Evolutionary conservation across 2,888 invertebrate genomes (phyloP).

Genomic region (Myathropa florea): DNA sequence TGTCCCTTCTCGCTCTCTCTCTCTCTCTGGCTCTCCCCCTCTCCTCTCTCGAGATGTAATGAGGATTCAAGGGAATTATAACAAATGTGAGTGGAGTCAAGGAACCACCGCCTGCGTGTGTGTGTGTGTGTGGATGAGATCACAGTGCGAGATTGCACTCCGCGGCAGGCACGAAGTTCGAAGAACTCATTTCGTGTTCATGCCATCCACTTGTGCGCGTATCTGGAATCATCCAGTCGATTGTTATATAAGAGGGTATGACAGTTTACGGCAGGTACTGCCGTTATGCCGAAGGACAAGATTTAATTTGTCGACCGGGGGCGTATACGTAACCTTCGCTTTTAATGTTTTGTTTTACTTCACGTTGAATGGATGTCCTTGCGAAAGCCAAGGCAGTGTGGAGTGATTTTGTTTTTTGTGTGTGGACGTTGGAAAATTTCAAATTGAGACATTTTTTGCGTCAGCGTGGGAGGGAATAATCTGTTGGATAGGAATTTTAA

Average conservation of each 20-base stretch:
- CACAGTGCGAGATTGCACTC: background rate
- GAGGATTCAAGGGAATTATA: background rate
- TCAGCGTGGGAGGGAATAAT: no score
- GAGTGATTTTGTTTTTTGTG: background rate
- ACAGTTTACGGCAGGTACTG: conserved; percentile 9
- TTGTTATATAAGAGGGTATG: conserved; percentile 5
- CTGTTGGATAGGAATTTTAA: no score
- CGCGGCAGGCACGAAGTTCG: conserved; percentile 11
- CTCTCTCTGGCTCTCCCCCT: background rate
- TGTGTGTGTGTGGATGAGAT: conserved; percentile 11
- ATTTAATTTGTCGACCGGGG: background rate
- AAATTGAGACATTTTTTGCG: no score
- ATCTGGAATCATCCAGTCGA: background rate
- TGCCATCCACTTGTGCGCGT: conserved; percentile 1
- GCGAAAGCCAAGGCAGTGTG: background rate
- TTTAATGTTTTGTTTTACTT: background rate
- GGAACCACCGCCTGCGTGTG: background rate
- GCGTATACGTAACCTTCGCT: conserved; percentile 25
- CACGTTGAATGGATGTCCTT: background rate
- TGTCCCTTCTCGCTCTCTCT: background rate
- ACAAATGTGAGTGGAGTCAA: conserved; percentile 7
- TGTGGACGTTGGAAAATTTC: background rate
- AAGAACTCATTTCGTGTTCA: conserved; percentile 21
- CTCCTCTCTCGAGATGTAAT: background rate
- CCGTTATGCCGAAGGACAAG: background rate